Evolutionary conservation across 2,888 invertebrate genomes (phyloP).

Genomic region (Spisula subtruncata): DNA sequence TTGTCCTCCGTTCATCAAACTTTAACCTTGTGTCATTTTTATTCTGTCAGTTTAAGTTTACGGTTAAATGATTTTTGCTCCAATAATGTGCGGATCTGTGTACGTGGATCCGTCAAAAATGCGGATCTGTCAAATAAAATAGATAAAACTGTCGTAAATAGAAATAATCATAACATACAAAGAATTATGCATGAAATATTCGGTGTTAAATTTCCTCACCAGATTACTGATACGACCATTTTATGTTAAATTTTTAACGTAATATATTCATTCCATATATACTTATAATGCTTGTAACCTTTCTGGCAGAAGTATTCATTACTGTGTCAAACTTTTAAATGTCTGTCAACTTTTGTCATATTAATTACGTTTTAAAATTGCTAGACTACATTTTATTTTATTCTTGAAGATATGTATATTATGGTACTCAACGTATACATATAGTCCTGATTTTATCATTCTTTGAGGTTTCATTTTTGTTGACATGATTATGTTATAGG

Average conservation of each 20-base stretch:
- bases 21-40: slow-evolving; percentile 38
- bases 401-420: neutral
- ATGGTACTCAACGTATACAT: neutral
- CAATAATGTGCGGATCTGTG: slow-evolving; percentile 17
- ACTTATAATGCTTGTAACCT: neutral
- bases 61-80: slow-evolving; percentile 22
- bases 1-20: slow-evolving; percentile 11
- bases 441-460: neutral
- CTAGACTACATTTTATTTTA: neutral
- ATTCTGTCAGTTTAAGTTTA: slow-evolving; percentile 44
- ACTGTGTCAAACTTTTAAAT: slow-evolving; percentile 4
- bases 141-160: neutral
- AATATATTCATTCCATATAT: neutral
- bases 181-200: no score
- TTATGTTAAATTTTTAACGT: neutral
- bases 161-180: slow-evolving; percentile 28
- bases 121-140: slow-evolving; percentile 38
- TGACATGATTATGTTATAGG: no score
- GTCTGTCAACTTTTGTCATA: neutral
- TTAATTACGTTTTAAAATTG: slow-evolving; percentile 5
- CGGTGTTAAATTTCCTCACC: neutral
- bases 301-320: neutral
- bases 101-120: no score
- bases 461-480: no score
- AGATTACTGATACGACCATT: neutral